A percentile compares a stretch with the other conserved stretches of the same genome.
These are phyloP conservation scores for Epinephelus malabaricus DNA, from an alignment of 2,797 vertebrate genomes.

Conservation along the genomic window DNA sequence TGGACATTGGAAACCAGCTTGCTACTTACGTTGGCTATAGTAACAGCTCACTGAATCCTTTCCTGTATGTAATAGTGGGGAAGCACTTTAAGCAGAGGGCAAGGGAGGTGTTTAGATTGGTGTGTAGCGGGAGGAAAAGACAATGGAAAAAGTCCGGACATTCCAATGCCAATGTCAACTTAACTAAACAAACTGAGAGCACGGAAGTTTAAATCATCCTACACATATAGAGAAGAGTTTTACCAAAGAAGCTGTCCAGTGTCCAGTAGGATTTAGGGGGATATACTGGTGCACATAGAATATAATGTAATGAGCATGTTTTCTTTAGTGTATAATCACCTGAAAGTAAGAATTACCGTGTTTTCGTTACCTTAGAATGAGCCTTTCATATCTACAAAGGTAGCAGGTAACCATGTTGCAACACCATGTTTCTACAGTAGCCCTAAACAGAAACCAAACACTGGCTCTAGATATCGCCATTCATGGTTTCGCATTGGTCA, in stretches of 20 bases:
- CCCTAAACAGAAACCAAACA: no score
- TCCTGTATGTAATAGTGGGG: conserved; percentile 93
- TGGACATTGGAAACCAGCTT: conserved; percentile 86
- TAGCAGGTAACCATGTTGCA: no score
- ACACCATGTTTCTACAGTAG: no score
- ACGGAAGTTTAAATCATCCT: conserved; percentile 45
- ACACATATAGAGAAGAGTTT: not conserved
- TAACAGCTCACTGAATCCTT: conserved; percentile 92
- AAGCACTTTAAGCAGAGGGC: conserved; percentile 91
- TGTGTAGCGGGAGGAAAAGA: conserved; percentile 35
- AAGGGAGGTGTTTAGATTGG: conserved; percentile 77
- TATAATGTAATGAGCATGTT: no score
- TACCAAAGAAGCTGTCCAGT: not conserved
- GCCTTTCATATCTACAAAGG: no score
- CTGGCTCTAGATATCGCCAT: no score
- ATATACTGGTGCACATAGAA: no score
- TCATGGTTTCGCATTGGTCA: no score
- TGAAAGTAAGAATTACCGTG: no score
- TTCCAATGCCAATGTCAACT: conserved; percentile 50
- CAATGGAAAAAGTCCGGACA: conserved; percentile 21
- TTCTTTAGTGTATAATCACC: no score
- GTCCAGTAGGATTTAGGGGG: no score
- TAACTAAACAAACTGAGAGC: conserved; percentile 62
- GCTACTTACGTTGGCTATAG: conserved; percentile 85
- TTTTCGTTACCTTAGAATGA: no score